A percentile compares a stretch with the other conserved stretches of the same genome.
Conservation (phyloP, 1,140 invertebrate genomes). For the Drosophila gunungcola region DNA sequence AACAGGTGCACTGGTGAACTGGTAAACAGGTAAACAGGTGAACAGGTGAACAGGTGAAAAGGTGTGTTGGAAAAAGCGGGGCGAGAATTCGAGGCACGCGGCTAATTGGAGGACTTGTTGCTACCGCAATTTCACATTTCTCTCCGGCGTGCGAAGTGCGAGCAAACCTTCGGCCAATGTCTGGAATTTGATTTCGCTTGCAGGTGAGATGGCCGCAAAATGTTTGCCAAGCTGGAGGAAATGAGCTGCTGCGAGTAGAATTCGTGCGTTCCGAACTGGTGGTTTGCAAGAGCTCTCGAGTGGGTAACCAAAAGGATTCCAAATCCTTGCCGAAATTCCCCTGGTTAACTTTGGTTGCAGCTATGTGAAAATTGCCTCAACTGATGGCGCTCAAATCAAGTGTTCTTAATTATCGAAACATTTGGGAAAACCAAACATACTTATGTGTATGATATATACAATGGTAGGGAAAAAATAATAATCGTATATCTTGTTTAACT, state of each 20-base stretch:
- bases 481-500: too few species aligned
- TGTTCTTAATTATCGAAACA: background rate
- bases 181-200: conserved; percentile 45
- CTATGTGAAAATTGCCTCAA: background rate
- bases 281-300: background rate
- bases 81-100: conserved; percentile 30
- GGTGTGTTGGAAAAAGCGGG: background rate
- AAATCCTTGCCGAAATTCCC: background rate
- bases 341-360: background rate
- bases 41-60: background rate
- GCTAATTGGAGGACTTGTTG: conserved; percentile 49
- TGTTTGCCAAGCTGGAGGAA: conserved; percentile 15
- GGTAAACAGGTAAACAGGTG: background rate
- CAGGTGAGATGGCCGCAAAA: conserved; percentile 22
- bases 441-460: too few species aligned
- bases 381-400: background rate
- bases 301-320: background rate
- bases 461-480: too few species aligned
- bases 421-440: background rate
- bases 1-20: background rate
- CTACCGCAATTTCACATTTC: conserved; percentile 42
- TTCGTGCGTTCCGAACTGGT: background rate
- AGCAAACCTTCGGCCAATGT: conserved; percentile 28
- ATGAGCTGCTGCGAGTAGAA: conserved; percentile 6
- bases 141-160: conserved; percentile 11